A percentile compares a stretch with the other conserved stretches of the same genome.
phyloP scores from a whole-genome alignment of 35 echinoderm and acorn worm genomes.

The Lytechinus variegatus region DNA sequence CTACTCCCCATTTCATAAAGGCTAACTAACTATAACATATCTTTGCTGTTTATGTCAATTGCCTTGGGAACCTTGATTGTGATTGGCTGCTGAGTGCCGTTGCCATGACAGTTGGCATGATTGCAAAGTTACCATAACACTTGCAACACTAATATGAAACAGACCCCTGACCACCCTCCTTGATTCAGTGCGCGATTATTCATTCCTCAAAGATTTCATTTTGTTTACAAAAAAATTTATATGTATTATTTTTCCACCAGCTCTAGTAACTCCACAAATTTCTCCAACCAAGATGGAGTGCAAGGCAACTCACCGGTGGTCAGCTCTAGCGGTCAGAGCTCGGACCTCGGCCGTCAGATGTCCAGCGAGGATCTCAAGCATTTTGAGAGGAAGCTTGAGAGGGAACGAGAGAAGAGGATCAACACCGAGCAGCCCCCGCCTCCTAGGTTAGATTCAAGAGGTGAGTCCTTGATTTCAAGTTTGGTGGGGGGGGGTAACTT shows the following conservation, averaged over 20 bases:
- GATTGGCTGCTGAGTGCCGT: no score
- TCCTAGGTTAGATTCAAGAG: conserved; percentile 58
- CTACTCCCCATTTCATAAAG: no score
- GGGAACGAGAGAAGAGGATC: conserved; percentile 63
- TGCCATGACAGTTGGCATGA: no score
- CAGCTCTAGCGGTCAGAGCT: conserved; percentile 36
- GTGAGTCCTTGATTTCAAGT: neutral
- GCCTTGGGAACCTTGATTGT: no score
- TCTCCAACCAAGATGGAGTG: conserved; percentile 45
- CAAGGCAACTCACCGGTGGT: conserved; percentile 18
- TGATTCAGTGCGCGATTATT: no score
- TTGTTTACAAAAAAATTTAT: neutral
- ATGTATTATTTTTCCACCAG: conserved; percentile 29
- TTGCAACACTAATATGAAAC: no score
- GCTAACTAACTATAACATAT: no score
- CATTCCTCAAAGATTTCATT: no score
- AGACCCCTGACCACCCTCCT: no score
- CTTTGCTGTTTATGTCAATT: no score
- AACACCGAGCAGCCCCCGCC: conserved; percentile 51
- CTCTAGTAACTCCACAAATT: conserved; percentile 51
- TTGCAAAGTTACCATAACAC: no score
- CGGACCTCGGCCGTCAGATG: conserved; percentile 43
- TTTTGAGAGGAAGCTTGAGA: conserved; percentile 65
- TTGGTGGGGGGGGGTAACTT: neutral
- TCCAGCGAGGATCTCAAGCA: conserved; percentile 53